These are phyloP conservation scores for Epirrhoe alternata DNA, from an alignment of 2,888 invertebrate species.

Conservation along the genomic window DNA sequence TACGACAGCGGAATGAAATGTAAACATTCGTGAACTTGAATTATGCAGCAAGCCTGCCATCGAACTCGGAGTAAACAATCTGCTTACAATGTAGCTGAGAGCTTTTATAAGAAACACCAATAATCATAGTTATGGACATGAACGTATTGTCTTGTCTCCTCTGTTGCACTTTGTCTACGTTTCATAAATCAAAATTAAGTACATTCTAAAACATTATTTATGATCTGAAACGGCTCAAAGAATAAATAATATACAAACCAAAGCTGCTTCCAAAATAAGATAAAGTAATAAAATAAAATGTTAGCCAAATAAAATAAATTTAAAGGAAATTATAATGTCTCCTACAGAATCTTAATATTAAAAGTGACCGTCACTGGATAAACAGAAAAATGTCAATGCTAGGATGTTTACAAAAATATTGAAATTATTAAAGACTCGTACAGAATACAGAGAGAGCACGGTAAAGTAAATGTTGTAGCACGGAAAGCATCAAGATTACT, in stretches of 20 bases:
- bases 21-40: conserved; percentile 58
- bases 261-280: not conserved
- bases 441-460: conserved; percentile 13
- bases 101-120: not conserved
- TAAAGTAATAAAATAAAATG: not conserved
- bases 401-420: conserved; percentile 27
- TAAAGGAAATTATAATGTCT: conserved; percentile 1
- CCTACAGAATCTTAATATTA: conserved; percentile 19
- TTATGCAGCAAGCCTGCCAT: conserved; percentile 36
- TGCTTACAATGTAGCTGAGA: not conserved
- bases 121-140: not conserved
- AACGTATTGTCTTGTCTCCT: not conserved
- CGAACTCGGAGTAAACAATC: conserved; percentile 31
- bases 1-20: conserved; percentile 52
- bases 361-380: conserved; percentile 32
- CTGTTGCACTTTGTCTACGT: not conserved
- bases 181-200: not conserved
- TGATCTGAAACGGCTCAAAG: not conserved
- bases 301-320: conserved; percentile 21
- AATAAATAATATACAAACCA: not conserved
- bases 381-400: conserved; percentile 21
- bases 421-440: conserved; percentile 20
- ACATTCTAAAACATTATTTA: not conserved
- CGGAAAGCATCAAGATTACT: conserved; percentile 26
- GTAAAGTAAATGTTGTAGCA: conserved; percentile 13